Evolutionary conservation across 2,797 vertebrate genomes (phyloP), one percentile per base, ranked within the genome.

Genomic region (Enteromius mattozi): DNA sequence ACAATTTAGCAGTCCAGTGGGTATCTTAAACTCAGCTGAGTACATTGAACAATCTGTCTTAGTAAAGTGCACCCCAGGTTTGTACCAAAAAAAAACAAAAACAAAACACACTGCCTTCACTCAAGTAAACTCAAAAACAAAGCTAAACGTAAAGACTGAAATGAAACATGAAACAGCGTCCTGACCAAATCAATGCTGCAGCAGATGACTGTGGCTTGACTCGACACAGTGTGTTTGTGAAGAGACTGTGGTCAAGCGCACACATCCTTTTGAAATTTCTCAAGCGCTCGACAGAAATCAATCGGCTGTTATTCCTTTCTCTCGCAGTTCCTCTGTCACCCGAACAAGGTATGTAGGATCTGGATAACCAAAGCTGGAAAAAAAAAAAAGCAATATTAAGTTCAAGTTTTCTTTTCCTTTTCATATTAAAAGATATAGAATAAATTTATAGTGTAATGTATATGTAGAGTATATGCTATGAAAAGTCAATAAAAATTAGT

Each of bases 331-430:
- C 92, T 98, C 97, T 27, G 96, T 97, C 90, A 98, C 97, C 87
- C 97, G 95, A 83, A 97, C 96, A 91, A 98, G 94, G 91, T 98
- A 98, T 82, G 97, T 97, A 82, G 97, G 97, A 91, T 98, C 97
- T 65, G 97, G 97, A 92, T 97, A 98, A 89, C 97, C 97, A 90
- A 98, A 98, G 92, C 97, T 98, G 93, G 85, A 87, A 89, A 84
- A 88, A 89, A 84, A 88, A 84, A 88, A 91, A 89, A 88, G 79
- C 17, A 76, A 76, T 6, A 12, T 19, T 54, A n/a, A 24, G 21
- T 59, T 78, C 8, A 37, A 42, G 12, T 19, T 45, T 10, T 89
- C 40, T 17, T 45, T 4, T 45, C 27, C 56, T 6, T 63, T 78
- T 33, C 30, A 19, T 33, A 65, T 33, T 33, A n/a, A 42, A 37